Evolutionary conservation across 2,797 vertebrate genomes (phyloP), one percentile per base, ranked within the genome.

Genomic region (Pelobates cultripes): DNA sequence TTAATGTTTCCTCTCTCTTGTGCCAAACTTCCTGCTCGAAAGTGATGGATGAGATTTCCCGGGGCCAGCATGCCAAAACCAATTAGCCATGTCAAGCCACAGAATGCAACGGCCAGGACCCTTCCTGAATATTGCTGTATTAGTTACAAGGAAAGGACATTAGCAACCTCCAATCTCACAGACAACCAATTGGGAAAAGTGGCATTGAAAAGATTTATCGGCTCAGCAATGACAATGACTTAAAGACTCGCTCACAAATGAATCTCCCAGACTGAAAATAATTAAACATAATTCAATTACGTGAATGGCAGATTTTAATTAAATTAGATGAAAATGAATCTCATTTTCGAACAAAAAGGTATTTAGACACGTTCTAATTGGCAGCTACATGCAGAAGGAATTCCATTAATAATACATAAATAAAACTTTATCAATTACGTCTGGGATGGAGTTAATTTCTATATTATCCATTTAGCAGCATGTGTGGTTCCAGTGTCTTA

Each of bases 31-130:
- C 82, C 87, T 78, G 75, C 79, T 85, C 82, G 86, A 60, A 81
- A 88, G 87, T 88, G 88, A 91, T 84, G 85, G 89, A 92, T 90
- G 88, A 86, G 75, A 85, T 91, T 91, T 93, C 86, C 89, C 88
- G 76, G 86, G 85, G 88, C 85, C 84, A 86, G 86, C 86, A 90
- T 90, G 89, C 89, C 90, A 92, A 86, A 90, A 84, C 70, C 89
- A 93, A 85, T 92, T 93, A 93, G 82, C 88, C 88, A 83, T 90
- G 92, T 92, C 90, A 91, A 87, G 88, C 78, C 81, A 71, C 85
- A 89, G 86, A 86, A 90, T 84, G 28, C 89, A 90, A 88, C 86
- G 92, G 55, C 88, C 87, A 85, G 85, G 78, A 86, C 72, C 90
- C 86, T 86, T 66, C 85, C 88, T 85, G 61, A 64, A 14, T 17